Evolutionary conservation across 2,797 vertebrate species (phyloP).

Genomic region (Notamacropus eugenii): DNA sequence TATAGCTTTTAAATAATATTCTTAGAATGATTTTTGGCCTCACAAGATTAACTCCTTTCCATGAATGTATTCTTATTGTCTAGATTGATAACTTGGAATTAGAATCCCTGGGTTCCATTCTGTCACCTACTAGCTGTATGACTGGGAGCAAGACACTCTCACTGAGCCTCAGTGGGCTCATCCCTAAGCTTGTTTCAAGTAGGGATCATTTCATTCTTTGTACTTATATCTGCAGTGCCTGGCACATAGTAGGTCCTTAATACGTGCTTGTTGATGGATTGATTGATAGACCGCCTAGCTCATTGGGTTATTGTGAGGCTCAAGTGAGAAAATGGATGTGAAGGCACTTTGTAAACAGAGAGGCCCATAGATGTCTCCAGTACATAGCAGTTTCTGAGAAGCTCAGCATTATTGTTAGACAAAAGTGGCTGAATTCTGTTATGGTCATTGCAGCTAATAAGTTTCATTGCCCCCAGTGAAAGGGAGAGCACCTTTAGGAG

Average conservation of each 20-base stretch:
- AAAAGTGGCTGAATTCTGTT: conserved; percentile 45
- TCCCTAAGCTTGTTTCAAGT: background rate
- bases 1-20: conserved; percentile 19
- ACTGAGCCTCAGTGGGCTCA: background rate
- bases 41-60: conserved; percentile 32
- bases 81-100: background rate
- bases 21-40: conserved; percentile 42
- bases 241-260: background rate
- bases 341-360: background rate
- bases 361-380: conserved; percentile 12
- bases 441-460: conserved; percentile 52
- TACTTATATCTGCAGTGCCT: background rate
- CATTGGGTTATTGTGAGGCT: background rate
- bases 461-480: conserved; percentile 42
- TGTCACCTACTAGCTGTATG: background rate
- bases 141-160: background rate
- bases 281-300: background rate
- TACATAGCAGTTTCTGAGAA: conserved; percentile 49
- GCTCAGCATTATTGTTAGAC: conserved; percentile 43
- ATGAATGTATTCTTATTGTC: conserved; percentile 9
- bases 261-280: background rate
- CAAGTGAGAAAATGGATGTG: background rate
- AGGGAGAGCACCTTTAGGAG: conserved; percentile 33
- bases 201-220: background rate
- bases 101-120: background rate